phyloP scores from a whole-genome alignment of 2,888 invertebrate genomes.

The Athalia circularis region DNA sequence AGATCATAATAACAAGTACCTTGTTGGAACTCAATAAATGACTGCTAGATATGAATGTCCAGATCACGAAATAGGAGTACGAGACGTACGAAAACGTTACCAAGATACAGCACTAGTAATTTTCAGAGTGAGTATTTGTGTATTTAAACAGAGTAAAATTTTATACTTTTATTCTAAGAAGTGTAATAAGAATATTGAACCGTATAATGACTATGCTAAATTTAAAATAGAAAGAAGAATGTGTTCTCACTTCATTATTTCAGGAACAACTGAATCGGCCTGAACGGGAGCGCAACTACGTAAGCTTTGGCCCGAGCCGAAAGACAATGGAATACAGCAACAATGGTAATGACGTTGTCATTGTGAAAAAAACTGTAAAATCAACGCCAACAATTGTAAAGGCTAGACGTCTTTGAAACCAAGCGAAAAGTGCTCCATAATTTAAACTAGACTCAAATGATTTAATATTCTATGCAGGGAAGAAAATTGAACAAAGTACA shows the following conservation, averaged over 20 bases:
- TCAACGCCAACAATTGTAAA: constrained; percentile 37
- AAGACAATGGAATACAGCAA: constrained; percentile 69
- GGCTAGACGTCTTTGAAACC: constrained; percentile 60
- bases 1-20: constrained; percentile 34
- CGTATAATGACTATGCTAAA: neutral
- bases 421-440: constrained; percentile 62
- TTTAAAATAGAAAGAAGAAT: neutral
- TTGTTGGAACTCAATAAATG: constrained; percentile 61
- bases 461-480: too few relatives aligned
- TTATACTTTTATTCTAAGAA: too few relatives aligned
- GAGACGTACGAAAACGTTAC: constrained; percentile 68
- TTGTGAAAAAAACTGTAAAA: constrained; percentile 58
- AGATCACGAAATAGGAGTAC: constrained; percentile 59
- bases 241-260: constrained; percentile 28
- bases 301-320: constrained; percentile 69
- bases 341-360: constrained; percentile 70
- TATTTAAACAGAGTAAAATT: neutral
- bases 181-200: neutral
- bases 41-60: constrained; percentile 66
- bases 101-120: constrained; percentile 69
- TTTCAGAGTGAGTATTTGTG: constrained; percentile 64
- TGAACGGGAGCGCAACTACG: constrained; percentile 59
- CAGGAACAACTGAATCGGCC: constrained; percentile 65
- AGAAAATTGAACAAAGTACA: neutral
- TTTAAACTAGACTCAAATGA: constrained; percentile 48